phyloP scores from a whole-genome alignment of 2,888 invertebrate species.

The Spodoptera littoralis region DNA sequence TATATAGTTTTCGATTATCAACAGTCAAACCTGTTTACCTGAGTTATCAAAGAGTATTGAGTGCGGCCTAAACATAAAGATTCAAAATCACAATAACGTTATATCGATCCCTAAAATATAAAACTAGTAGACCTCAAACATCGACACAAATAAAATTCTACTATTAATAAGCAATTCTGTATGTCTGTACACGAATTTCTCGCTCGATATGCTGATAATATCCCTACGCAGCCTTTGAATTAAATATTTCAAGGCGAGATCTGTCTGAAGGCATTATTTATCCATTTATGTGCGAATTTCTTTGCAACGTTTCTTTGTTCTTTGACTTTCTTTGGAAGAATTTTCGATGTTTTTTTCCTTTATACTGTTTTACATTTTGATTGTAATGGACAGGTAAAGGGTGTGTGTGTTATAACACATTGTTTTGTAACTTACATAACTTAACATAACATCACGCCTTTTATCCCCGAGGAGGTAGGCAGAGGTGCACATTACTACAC shows the following conservation, averaged over 20 bases:
- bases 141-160: neutral
- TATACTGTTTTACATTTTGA: conserved; percentile 1
- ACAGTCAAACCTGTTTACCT: no score
- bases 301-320: conserved; percentile 24
- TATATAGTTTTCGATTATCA: no score
- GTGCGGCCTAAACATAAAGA: no score
- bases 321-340: conserved; percentile 2
- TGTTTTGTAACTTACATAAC: no score
- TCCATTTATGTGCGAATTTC: conserved; percentile 18
- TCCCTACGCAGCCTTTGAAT: conserved; percentile 31
- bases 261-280: conserved; percentile 43
- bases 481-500: no score
- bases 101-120: no score
- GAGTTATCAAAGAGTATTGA: no score
- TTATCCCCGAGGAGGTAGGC: no score
- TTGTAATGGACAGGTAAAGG: neutral
- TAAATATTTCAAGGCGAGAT: conserved; percentile 39
- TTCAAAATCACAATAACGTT: no score
- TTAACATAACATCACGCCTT: no score
- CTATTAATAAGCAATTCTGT: neutral
- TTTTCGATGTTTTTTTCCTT: neutral
- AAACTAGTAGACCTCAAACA: neutral
- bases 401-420: no score
- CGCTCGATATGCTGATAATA: conserved; percentile 24
- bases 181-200: conserved; percentile 11